Evolutionary conservation across 2,113 vertebrate genomes (phyloP).

Genomic region (Oenanthe melanoleuca): DNA sequence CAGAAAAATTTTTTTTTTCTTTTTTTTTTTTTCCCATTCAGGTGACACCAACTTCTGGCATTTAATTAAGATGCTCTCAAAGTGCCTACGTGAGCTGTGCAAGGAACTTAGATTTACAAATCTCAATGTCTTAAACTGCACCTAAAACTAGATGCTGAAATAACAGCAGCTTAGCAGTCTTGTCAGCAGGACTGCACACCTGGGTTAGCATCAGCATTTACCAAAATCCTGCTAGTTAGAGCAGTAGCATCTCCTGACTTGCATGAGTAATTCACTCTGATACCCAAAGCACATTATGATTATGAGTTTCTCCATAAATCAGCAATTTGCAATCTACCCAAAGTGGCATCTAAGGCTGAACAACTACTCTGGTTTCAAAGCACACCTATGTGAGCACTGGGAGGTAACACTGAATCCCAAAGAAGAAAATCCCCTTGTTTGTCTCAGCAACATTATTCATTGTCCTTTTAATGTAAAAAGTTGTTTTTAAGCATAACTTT

Average conservation of each 20-base stretch:
- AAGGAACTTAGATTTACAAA: not conserved
- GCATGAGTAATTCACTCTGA: not conserved
- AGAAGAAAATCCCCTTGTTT: not conserved
- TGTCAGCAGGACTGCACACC: not conserved
- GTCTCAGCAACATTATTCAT: not conserved
- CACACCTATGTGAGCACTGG: not conserved
- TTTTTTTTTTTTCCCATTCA: not conserved
- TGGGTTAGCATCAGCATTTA: not conserved
- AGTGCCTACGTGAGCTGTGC: not conserved
- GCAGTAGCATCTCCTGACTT: not conserved
- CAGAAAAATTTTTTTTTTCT: not conserved
- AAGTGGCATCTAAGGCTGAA: not conserved
- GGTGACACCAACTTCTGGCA: not conserved
- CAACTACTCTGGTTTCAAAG: not conserved
- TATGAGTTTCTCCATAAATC: not conserved
- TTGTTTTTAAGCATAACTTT: not conserved
- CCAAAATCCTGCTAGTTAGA: not conserved
- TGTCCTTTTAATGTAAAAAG: not conserved
- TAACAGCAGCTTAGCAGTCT: not conserved
- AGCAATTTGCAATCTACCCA: not conserved
- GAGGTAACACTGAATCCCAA: not conserved
- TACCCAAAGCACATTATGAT: not conserved
- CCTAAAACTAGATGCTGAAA: not conserved
- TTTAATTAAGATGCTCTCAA: not conserved
- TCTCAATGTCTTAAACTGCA: not conserved